Conservation (phyloP, 2,888 invertebrate genomes). For the Lithophane socia region DNA sequence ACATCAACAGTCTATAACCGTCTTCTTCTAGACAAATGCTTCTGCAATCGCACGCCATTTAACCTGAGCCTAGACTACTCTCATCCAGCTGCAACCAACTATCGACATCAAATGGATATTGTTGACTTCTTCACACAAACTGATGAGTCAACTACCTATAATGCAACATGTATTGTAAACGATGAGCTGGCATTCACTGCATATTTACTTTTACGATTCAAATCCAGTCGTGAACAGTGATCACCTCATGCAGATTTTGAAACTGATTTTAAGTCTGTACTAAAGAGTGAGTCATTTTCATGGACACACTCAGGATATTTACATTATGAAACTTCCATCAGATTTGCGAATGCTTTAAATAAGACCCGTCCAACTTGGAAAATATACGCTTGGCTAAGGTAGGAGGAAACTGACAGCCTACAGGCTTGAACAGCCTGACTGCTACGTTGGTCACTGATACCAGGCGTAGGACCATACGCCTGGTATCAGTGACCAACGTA, state of each 20-base stretch:
- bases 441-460: not conserved
- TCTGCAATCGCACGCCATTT: not conserved
- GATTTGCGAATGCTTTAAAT: not conserved
- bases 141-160: not conserved
- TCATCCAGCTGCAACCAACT: not conserved
- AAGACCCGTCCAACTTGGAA: not conserved
- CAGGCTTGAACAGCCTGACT: not conserved
- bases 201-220: constrained; percentile 7
- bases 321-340: not conserved
- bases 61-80: too few relatives aligned
- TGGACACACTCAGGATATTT: not conserved
- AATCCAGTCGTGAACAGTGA: not conserved
- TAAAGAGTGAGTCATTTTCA: constrained; percentile 16
- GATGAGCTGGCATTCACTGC: not conserved
- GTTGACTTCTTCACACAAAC: not conserved
- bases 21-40: too few relatives aligned
- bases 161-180: not conserved
- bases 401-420: not conserved
- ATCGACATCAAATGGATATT: not conserved
- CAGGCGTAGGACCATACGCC: not conserved
- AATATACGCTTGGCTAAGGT: not conserved
- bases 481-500: too few relatives aligned
- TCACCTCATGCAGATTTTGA: constrained; percentile 1
- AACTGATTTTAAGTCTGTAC: not conserved
- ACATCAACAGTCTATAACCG: too few relatives aligned